phyloP scores from a whole-genome alignment of 2,888 invertebrate species.

The Epicampocera succincta region DNA sequence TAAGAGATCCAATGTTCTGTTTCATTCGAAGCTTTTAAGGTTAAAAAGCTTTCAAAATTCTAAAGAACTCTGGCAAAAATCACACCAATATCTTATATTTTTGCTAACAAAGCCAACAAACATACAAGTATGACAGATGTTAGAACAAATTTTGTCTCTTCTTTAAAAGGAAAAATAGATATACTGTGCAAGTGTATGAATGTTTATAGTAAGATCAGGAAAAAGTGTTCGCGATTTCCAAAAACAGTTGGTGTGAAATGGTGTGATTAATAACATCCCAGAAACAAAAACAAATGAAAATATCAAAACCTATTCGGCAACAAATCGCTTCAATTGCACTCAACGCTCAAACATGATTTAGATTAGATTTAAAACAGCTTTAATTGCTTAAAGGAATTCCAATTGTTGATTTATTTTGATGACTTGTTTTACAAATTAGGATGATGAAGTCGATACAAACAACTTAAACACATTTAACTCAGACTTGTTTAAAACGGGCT shows the following conservation, averaged over 20 bases:
- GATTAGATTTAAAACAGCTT: neutral
- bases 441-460: neutral
- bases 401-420: neutral
- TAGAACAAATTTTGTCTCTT: too few species aligned
- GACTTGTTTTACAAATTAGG: neutral
- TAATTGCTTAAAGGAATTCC: constrained; percentile 19
- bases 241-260: neutral
- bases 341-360: neutral
- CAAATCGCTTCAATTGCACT: too few species aligned
- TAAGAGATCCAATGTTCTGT: too few species aligned
- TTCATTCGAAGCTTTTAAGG: too few species aligned
- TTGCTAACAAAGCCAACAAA: too few species aligned
- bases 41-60: too few species aligned
- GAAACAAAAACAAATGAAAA: neutral
- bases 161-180: too few species aligned
- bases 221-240: neutral
- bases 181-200: too few species aligned
- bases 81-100: too few species aligned
- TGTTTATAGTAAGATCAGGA: too few species aligned
- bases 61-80: too few species aligned
- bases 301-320: neutral
- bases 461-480: neutral
- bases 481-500: neutral
- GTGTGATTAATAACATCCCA: neutral
- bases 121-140: too few species aligned